Base-by-base conservation (phyloP, 2,113 vertebrate genomes). In the Rafetus swinhoei region DNA sequence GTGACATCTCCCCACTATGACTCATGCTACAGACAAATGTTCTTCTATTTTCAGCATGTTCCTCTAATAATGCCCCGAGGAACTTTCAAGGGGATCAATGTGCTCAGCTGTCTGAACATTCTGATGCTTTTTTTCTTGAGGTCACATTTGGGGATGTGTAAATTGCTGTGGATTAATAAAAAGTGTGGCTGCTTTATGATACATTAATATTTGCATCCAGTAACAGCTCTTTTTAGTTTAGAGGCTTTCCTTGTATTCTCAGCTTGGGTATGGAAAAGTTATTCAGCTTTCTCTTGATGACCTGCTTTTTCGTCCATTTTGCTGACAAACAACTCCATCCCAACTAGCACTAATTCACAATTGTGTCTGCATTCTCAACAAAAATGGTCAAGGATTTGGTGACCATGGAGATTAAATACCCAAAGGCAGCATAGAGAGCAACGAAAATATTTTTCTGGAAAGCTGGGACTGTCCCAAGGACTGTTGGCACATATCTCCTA, bases 101-200 rank as follows among this genome's bases (percentile, higher is more conserved):
- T 50, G 9, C 74, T 77, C 74, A 77, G 11, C 10, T 74, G 21
- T n/a, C 21, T 74, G 35, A 74, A 74, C 22, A 77, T 12, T 50
- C 39, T 72, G 83, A 74, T 89, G 84, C 53, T 15, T 32, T 35
- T 80, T 35, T 53, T 25, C 25, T 50, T 24, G 90, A 77, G 39
- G 53, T 76, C 90, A 81, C 69, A 11, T 62, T 94, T 92, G 84
- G 72, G 81, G 76, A 85, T 85, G 50, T 72, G 25, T 91, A 88
- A 57, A 59, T 95, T 76, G 53, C 14, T 94, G 77, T 89, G 52
- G 14, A 77, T 83, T 83, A 90, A 90, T 72, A 45, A 35, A 55
- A 81, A 91, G 53, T 77, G 39, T 12, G 14, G 39, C 53, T 59
- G n/a, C 83, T 95, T 89, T 84, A 79, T 82, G 94, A 3, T 59